A percentile compares a stretch with the other conserved stretches of the same genome.
Evolutionary conservation across 2,888 invertebrate species (phyloP).

Genomic region (Dyspetes luteomarginatus): DNA sequence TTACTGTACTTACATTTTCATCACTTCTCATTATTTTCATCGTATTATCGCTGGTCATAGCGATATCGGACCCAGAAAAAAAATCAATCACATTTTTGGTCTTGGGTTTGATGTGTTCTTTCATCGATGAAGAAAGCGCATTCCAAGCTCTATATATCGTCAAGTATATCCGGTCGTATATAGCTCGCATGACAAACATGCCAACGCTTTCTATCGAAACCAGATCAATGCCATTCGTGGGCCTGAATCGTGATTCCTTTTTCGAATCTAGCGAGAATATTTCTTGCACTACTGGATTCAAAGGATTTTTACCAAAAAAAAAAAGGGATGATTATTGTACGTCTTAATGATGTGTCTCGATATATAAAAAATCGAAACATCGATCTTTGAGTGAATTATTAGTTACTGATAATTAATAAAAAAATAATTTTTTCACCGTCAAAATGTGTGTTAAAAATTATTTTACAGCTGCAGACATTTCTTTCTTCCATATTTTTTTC

Average conservation of each 20-base stretch:
- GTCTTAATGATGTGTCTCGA: no score
- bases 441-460: no score
- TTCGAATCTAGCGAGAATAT: constrained; percentile 1
- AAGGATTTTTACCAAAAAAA: neutral
- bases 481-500: constrained; percentile 29
- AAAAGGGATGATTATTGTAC: neutral
- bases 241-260: neutral
- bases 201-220: constrained; percentile 15
- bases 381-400: no score
- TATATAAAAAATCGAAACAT: no score
- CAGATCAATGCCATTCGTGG: constrained; percentile 2
- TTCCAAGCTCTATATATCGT: neutral
- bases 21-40: no score
- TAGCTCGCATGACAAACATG: neutral
- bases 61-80: no score
- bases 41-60: no score
- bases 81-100: neutral
- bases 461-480: neutral
- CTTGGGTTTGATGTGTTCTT: neutral
- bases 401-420: no score
- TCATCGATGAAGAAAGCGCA: constrained; percentile 2
- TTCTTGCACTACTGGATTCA: constrained; percentile 4
- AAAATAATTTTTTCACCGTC: no score
- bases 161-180: neutral
- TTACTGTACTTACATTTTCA: no score